Percentiles rank a stretch among this genome's conserved stretches.
These are phyloP conservation scores for Elysia chlorotica DNA, from an alignment of 1,140 invertebrate genomes.

Conservation along the genomic window DNA sequence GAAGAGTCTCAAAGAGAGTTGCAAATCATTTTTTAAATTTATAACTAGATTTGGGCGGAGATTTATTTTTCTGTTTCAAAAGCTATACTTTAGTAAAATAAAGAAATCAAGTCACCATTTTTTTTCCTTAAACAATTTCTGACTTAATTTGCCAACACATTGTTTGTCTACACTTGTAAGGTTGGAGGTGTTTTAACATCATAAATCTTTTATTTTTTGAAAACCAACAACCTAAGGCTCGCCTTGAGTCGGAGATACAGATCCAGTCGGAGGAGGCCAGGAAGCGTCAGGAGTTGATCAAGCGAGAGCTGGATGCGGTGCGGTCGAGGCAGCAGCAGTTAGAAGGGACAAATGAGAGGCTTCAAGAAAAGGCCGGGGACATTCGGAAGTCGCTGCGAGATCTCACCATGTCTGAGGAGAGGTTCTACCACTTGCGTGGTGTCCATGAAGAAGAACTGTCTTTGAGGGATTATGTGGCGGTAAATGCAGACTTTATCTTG, in stretches of 20 bases:
- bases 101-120: too few relatives aligned
- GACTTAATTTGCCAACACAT: too few relatives aligned
- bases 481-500: too few relatives aligned
- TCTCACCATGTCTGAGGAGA: conserved; percentile 56
- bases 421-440: conserved; percentile 53
- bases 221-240: conserved; percentile 36
- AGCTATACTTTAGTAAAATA: too few relatives aligned
- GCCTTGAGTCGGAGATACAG: conserved; percentile 57
- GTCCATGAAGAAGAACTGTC: conserved; percentile 55
- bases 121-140: too few relatives aligned
- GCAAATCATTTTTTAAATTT: too few relatives aligned
- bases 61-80: too few relatives aligned
- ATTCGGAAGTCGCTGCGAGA: conserved; percentile 51
- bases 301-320: conserved; percentile 55
- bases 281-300: conserved; percentile 53
- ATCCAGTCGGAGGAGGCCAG: conserved; percentile 59
- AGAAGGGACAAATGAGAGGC: conserved; percentile 58
- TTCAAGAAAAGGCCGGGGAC: conserved; percentile 58
- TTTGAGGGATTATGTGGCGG: conserved; percentile 60
- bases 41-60: too few relatives aligned
- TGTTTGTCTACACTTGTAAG: too few relatives aligned
- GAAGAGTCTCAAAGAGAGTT: too few relatives aligned
- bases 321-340: conserved; percentile 54
- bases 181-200: too few relatives aligned
- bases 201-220: too few relatives aligned